Evolutionary conservation across 2,113 vertebrate genomes (phyloP), one percentile per base, ranked within the genome.

Genomic region (Mesocricetus auratus): DNA sequence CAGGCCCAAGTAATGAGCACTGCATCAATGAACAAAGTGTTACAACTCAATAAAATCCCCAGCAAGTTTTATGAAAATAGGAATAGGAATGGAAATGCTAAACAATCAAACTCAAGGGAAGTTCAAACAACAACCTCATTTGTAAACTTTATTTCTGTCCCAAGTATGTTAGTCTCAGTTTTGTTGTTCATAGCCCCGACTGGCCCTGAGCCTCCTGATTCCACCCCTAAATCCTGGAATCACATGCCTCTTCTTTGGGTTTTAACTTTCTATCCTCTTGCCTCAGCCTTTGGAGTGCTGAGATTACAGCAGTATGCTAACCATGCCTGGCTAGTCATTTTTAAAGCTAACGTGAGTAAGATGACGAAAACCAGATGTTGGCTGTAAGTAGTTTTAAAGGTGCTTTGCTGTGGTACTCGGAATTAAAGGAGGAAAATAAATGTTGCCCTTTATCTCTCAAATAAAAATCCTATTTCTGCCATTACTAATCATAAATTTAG

Each of bases 271-370:
- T 83, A 53, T 78, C 31, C 77, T 78, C 29, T 47, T 53, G n/a
- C 58, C 15, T 85, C n/a, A 85, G 39, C n/a, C 81, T 83, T n/a
- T 77, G 42, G 56, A 39, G 12, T 83, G 79, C 11, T 83, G 56
- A 58, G 58, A 47, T 86, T 66, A 33, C 60, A 86, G 16, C 4
- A 19, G 15, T 33, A 42, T 45, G 9, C 60, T 66, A 45, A 45
- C 26, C 60, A 47, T 21, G 39, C 60, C 39, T 66, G 39, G 39
- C 42, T 66, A 45, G 8, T 62, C 26, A n/a, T 62, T 87, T 82
- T 74, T 92, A 90, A 95, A 73, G 69, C 39, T 74, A 53, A 92
- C 62, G 24, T n/a, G 29, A 62, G 56, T 85, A 85, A 82, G 56
- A 62, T 42, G 60, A 85, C 62, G n/a, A 64, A 62, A 85, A 45